These are phyloP conservation scores for Plagodis dolabraria DNA, from an alignment of 2,888 invertebrate species.

Conservation along the genomic window DNA sequence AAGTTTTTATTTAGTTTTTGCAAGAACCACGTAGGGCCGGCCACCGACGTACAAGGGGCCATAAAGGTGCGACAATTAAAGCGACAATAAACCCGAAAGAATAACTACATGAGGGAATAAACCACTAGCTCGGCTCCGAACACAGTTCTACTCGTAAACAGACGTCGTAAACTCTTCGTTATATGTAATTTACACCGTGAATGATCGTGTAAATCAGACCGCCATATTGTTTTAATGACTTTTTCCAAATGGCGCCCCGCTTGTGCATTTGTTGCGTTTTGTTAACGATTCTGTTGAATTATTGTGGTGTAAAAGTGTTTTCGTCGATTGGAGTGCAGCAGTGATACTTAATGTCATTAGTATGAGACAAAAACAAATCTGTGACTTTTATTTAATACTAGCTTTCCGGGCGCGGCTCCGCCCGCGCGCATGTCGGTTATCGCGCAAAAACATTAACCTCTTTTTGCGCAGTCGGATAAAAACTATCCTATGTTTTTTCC, in stretches of 20 bases:
- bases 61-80: slow-evolving; percentile 23
- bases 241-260: slow-evolving; percentile 34
- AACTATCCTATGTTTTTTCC: too few species aligned
- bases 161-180: slow-evolving; percentile 68
- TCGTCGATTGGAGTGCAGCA: slow-evolving; percentile 1
- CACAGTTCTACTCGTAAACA: slow-evolving; percentile 48
- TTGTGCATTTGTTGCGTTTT: slow-evolving; percentile 37
- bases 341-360: neutral
- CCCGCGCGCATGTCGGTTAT: too few species aligned
- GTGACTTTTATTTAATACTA: too few species aligned
- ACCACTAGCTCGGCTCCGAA: slow-evolving; percentile 6
- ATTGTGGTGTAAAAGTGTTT: slow-evolving; percentile 23
- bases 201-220: slow-evolving; percentile 61
- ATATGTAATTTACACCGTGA: slow-evolving; percentile 63
- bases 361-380: too few species aligned
- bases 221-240: slow-evolving; percentile 42
- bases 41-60: slow-evolving; percentile 9
- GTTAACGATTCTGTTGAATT: slow-evolving; percentile 32
- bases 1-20: neutral
- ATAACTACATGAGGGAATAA: slow-evolving; percentile 3
- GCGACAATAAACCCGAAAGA: slow-evolving; percentile 8
- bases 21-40: neutral
- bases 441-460: too few species aligned
- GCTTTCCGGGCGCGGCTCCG: too few species aligned
- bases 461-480: too few species aligned